These are phyloP conservation scores for Hypena proboscidalis DNA, from an alignment of 2,888 invertebrate genomes.

Conservation along the genomic window DNA sequence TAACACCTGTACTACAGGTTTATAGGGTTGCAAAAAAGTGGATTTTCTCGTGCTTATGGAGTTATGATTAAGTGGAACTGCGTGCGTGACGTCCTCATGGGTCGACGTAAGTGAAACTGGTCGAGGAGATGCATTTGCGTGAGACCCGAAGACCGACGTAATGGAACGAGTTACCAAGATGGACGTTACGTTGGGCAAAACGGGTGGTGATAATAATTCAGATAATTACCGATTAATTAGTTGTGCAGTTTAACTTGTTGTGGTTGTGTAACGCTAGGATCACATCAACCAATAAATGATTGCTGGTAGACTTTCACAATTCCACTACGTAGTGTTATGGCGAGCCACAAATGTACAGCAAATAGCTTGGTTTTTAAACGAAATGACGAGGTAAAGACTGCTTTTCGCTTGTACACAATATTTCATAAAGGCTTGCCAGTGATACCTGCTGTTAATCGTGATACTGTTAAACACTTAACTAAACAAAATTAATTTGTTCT, in stretches of 20 bases:
- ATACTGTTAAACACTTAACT: too few species aligned
- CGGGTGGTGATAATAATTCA: not conserved
- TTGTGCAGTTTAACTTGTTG: not conserved
- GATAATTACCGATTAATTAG: slow-evolving; percentile 4
- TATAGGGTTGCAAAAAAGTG: slow-evolving; percentile 9
- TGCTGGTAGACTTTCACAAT: too few species aligned
- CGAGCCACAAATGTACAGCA: too few species aligned
- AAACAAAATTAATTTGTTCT: too few species aligned
- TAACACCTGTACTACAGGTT: slow-evolving; percentile 33
- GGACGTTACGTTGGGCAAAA: slow-evolving; percentile 2
- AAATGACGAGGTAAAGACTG: too few species aligned
- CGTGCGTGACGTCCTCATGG: slow-evolving; percentile 22
- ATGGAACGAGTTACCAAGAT: slow-evolving; percentile 3
- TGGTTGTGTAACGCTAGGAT: not conserved
- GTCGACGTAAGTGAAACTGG: slow-evolving; percentile 21
- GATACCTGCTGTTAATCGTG: too few species aligned
- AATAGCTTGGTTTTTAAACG: too few species aligned
- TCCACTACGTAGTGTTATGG: too few species aligned
- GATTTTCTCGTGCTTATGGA: slow-evolving; percentile 23
- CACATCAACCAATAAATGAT: not conserved
- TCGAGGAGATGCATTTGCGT: slow-evolving; percentile 13
- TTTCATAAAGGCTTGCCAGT: too few species aligned
- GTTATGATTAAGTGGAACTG: slow-evolving; percentile 27
- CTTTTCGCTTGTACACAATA: too few species aligned
- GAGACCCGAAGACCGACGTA: slow-evolving; percentile 8